Conservation (phyloP, 2,113 vertebrate species). For the Sitta europaea region DNA sequence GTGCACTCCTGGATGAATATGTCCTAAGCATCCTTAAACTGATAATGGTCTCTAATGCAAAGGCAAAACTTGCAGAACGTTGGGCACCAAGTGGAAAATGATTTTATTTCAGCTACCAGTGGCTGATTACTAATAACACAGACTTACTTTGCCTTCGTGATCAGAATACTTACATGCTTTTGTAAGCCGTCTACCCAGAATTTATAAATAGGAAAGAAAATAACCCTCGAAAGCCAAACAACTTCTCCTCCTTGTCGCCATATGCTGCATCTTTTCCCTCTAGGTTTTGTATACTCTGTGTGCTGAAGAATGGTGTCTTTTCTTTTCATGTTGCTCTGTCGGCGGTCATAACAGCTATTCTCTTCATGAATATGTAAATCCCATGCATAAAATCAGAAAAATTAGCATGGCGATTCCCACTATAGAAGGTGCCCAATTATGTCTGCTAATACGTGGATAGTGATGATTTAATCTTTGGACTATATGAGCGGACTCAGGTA, state of each 20-base stretch:
- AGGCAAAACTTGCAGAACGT: conserved; percentile 25
- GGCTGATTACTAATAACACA: conserved; percentile 1
- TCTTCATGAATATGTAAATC: conserved; percentile 81
- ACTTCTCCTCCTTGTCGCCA: conserved; percentile 49
- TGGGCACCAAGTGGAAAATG: conserved; percentile 15
- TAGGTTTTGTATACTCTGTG: conserved; percentile 44
- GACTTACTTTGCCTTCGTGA: conserved; percentile 4
- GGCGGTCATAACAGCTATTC: conserved; percentile 70
- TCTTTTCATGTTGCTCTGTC: conserved; percentile 67
- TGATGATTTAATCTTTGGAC: conserved; percentile 61
- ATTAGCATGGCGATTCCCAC: conserved; percentile 62
- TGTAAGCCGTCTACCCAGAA: conserved; percentile 29
- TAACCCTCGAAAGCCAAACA: conserved; percentile 28
- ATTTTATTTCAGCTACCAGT: conserved; percentile 27
- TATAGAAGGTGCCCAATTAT: conserved; percentile 40
- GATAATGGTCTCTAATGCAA: not conserved
- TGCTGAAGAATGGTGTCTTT: conserved; percentile 56
- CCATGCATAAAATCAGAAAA: conserved; percentile 69
- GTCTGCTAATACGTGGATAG: conserved; percentile 47
- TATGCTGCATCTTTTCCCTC: conserved; percentile 47
- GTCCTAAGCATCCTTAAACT: not conserved
- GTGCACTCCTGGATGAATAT: not conserved
- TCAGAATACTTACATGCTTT: conserved; percentile 24
- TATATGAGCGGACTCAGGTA: conserved; percentile 17
- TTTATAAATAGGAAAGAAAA: conserved; percentile 58